phyloP scores from a whole-genome alignment of 2,888 invertebrate species.

The Chloroclystis v-ata region DNA sequence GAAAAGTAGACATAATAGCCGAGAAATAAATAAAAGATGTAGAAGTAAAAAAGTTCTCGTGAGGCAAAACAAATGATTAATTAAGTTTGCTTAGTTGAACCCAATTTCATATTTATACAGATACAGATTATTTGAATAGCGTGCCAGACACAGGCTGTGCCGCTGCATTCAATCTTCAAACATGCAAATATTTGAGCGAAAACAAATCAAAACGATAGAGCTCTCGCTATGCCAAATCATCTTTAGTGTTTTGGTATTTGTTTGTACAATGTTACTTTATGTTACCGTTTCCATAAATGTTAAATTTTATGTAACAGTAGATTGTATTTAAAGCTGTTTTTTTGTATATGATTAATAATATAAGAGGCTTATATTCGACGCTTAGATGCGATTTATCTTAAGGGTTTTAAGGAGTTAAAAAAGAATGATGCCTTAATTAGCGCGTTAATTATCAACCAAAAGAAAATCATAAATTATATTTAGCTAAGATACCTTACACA shows the following conservation, averaged over 20 bases:
- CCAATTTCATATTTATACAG: conserved; percentile 14
- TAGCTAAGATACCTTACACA: conserved; percentile 1
- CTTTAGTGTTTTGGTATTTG: conserved; percentile 14
- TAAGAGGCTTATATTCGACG: too few species aligned
- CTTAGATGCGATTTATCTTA: too few species aligned
- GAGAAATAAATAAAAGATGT: too few species aligned
- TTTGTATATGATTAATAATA: too few species aligned
- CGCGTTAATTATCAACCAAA: conserved; percentile 22
- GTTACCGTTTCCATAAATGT: too few species aligned
- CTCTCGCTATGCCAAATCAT: conserved; percentile 8
- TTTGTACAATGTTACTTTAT: not conserved
- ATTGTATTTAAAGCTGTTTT: too few species aligned
- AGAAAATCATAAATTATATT: conserved; percentile 4
- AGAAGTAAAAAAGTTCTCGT: too few species aligned
- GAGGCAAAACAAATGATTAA: not conserved
- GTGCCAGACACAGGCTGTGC: conserved; percentile 39
- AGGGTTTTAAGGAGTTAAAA: too few species aligned
- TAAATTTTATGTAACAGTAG: too few species aligned
- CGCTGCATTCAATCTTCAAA: conserved; percentile 21
- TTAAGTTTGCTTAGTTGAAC: conserved; percentile 18
- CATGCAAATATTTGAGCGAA: conserved; percentile 19
- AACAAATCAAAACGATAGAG: conserved; percentile 5
- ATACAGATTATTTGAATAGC: conserved; percentile 24
- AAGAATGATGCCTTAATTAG: too few species aligned
- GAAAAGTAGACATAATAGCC: not conserved